Percentiles rank a stretch among this genome's conserved stretches.
Conservation (phyloP, 2,797 vertebrate species). For the Garrulus glandarius region DNA sequence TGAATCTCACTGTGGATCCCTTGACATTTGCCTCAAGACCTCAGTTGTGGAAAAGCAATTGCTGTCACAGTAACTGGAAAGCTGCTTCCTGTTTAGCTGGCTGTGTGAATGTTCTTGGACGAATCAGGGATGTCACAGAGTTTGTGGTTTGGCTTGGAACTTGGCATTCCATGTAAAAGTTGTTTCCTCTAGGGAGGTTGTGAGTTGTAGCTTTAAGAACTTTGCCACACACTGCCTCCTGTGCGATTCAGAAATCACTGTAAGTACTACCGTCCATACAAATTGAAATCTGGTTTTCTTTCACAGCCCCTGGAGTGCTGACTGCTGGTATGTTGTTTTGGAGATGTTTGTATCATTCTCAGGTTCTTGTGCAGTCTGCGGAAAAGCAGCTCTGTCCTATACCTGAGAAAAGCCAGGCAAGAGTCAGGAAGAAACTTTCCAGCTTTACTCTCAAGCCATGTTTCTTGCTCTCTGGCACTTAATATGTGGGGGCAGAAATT, state of each 20-base stretch:
- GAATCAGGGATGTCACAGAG: fast-evolving
- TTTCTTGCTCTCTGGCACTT: not conserved
- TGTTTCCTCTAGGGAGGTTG: fast-evolving
- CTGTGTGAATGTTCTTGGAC: not conserved
- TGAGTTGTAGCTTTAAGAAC: not conserved
- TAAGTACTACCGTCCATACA: fast-evolving
- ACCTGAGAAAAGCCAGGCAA: not conserved
- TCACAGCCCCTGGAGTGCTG: not conserved
- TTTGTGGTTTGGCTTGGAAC: not conserved
- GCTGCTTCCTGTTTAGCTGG: not conserved
- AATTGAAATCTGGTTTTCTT: not conserved
- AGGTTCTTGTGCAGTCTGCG: not conserved
- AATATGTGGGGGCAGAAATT: not conserved
- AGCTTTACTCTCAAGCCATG: not conserved
- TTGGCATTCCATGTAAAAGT: not conserved
- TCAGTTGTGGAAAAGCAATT: not conserved
- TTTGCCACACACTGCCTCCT: not conserved
- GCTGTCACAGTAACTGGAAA: not conserved
- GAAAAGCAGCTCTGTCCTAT: not conserved
- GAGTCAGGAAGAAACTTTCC: not conserved
- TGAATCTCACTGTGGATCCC: fast-evolving
- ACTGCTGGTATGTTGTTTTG: not conserved
- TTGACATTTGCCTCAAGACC: not conserved
- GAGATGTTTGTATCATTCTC: not conserved
- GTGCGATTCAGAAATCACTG: not conserved